Base-by-base conservation (phyloP, 2,888 invertebrate genomes). In the Drosophila pseudotalamancana region DNA sequence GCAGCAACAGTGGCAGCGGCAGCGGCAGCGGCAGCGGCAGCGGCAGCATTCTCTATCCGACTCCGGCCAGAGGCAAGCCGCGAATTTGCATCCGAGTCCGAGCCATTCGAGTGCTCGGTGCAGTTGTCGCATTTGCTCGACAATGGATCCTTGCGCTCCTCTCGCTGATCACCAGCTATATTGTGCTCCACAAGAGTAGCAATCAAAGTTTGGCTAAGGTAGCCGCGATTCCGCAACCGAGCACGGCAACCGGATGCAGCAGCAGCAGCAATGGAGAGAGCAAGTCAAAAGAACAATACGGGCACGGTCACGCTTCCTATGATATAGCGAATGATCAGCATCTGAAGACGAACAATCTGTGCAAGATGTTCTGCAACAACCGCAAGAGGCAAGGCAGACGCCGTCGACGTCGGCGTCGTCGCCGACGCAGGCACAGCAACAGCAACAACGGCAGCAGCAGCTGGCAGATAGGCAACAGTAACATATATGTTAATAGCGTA, bases 251-350 rank as follows among this genome's bases (percentile, higher is more conserved):
- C n/a, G n/a, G n/a, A n/a, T n/a, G 8, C 56, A 29, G 12, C 57
- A 6, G 11, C 29, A 11, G 18, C 18, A 50, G 14, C 25, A 35
- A 12, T 42, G 35, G 23, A 4, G 64, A 60, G 4, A 31, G 29
- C 2, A 77, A 70, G 16, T 19, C 68, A 4, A 86, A 71, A 12
- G 45, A 60, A 9, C 70, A 65, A 3, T 66, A 71, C 37, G 63
- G 75, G 12, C 67, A 81, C 42, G 64, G 45, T 8, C 54, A 70
- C 12, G 27, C 46, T 9, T 74, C 62, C 14, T 86, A 79, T 27
- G 86, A 80, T n/a, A 59, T 83, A 8, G 57, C 77, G 3, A 84
- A 77, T 18, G 84, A 84, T 45, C 88, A 88, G 16, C 88, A 88
- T 37, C 37, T 81, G 5, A 84, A 81, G 56, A 66, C 88, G 6